Base-by-base conservation (phyloP, 2,797 vertebrate species). In the Adelosebastes latens region DNA sequence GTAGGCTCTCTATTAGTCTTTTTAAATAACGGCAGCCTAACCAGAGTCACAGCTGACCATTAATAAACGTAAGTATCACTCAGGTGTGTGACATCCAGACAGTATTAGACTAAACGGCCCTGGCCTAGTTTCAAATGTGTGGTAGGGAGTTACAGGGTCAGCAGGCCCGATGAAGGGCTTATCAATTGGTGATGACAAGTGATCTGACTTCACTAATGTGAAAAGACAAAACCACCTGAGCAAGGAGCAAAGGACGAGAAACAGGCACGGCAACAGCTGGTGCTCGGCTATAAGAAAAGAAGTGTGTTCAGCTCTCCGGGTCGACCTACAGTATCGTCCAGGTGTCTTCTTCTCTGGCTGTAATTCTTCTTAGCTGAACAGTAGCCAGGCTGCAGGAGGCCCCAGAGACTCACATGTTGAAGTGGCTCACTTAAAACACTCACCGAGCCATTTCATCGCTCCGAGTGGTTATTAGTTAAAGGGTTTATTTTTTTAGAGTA, bases 171-270 rank as follows among this genome's bases (percentile, higher is more conserved):
- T 2, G 61, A 42, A 25, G 3, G 5, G 65, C 75, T 92, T 81
- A 91, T 84, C 32, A 80, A 84, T 73, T 75, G 53, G 84, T 22
- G 70, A 87, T 72, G 86, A 92, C 81, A 88, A 59, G 71, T 78
- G 80, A 88, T 77, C 67, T 27, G 73, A 77, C 81, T 76, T 79
- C 36, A 46, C 77, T 93, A 82, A 93, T 89, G 77, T 75, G 62
- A 56, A 60, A n/a, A 77, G 91, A 89, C 80, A 65, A 77, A 80
- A 75, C 64, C 73, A 86, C 80, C 84, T 80, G 77, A 84, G 68
- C 36, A 46, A 18, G 32, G n/a, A 36, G 66, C 63, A 7, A 22
- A n/a, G 64, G 83, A 89, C 58, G 68, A 85, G 79, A 85, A 80
- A 72, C 81, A 82, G 74, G 60, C 59, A 32, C 14, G 9, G 10